Evolutionary conservation across 2,888 invertebrate species (phyloP).

Genomic region (Polylopha cassiicola): DNA sequence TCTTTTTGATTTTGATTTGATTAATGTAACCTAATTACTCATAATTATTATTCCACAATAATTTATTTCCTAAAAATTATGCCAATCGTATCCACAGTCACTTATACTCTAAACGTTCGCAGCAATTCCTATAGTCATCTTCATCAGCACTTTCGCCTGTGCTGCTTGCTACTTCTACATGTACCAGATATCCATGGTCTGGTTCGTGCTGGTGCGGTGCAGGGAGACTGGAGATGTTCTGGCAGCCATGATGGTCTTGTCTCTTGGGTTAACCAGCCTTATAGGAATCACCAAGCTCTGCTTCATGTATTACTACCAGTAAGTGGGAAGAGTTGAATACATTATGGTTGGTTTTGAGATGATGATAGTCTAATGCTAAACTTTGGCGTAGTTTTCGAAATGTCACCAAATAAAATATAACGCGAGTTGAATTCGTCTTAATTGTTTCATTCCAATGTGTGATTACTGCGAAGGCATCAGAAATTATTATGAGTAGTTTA

Average conservation of each 20-base stretch:
- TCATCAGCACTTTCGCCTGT: constrained; percentile 30
- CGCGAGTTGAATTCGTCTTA: no score
- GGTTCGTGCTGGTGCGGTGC: constrained; percentile 41
- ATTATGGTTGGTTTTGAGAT: background rate
- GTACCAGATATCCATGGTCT: constrained; percentile 40
- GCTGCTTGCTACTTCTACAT: constrained; percentile 39
- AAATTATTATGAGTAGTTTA: no score
- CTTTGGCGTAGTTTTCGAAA: background rate
- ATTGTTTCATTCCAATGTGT: no score
- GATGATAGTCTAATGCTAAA: background rate
- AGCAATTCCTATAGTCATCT: constrained; percentile 40
- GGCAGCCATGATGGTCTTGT: constrained; percentile 38
- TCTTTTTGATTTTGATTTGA: no score
- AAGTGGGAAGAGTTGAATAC: constrained; percentile 19
- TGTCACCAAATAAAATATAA: no score
- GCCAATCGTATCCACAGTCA: no score
- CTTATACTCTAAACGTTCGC: no score
- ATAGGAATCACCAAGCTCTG: constrained; percentile 39
- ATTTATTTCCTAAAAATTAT: no score
- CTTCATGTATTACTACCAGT: constrained; percentile 41
- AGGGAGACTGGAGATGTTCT: constrained; percentile 37
- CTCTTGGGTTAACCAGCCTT: constrained; percentile 39
- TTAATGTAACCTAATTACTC: no score
- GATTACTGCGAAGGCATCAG: no score
- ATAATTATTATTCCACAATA: no score